Base-by-base conservation (phyloP, 30 jellyfish, hydroid and myxozoan species). In the Clytia hemisphaerica region DNA sequence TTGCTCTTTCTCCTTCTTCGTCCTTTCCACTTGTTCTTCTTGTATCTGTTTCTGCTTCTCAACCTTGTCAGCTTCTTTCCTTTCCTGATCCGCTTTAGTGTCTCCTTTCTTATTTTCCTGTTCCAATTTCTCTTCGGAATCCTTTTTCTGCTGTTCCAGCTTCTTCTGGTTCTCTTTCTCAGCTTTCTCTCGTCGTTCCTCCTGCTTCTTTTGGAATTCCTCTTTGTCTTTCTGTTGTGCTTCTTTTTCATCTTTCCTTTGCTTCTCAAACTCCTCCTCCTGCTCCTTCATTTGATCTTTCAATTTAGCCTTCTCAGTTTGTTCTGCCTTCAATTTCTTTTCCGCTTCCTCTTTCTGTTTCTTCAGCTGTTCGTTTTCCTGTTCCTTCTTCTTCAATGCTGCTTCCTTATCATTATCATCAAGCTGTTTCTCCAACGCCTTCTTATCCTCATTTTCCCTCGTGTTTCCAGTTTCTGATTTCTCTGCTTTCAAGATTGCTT, bases 211-310 rank as follows among this genome's bases (percentile, higher is more conserved):
- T n/a, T n/a, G n/a, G n/a, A n/a, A n/a, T n/a, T n/a, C n/a, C n/a
- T n/a, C n/a, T n/a, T n/a, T n/a, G n/a, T n/a, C n/a, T n/a, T n/a
- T 33, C 49, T 57, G 44, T 57, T 57, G 70, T 57, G 70, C 70
- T 57, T 57, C 70, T 21, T 1, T 44, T 0, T 57, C 51, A 21
- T 57, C 70, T 57, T 57, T n/a, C n/a, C n/a, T n/a, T n/a, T n/a
- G n/a, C 70, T 57, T 57, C 6, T 57, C 5, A n/a, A 16, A 26
- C 30, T 14, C 15, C 12, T 14, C 30, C 30, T 10, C 19, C 44
- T n/a, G 25, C 19, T 26, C 30, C 51, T 5, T 12, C 38, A n/a
- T n/a, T n/a, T n/a, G n/a, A n/a, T n/a, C n/a, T n/a, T n/a, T n/a
- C 18, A n/a, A 30, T n/a, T n/a, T 27, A n/a, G 19, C 3, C 30